These are phyloP conservation scores for Cheilosia scutellata DNA, from an alignment of 2,888 invertebrate species.

Conservation along the genomic window DNA sequence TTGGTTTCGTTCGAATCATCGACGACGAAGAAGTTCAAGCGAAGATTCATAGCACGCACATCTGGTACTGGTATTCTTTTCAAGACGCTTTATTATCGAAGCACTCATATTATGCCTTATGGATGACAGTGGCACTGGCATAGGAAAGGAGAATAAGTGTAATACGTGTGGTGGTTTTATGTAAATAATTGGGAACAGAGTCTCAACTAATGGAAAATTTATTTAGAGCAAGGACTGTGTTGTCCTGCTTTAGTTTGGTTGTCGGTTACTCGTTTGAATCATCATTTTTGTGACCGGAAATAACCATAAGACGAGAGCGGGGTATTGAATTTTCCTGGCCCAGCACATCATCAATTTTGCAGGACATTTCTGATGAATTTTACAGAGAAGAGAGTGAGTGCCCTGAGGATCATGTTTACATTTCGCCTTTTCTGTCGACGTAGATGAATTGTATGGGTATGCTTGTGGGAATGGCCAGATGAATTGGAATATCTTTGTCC, in stretches of 20 bases:
- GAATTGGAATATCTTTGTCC: slow-evolving; percentile 44
- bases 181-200: slow-evolving; percentile 69
- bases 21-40: not conserved
- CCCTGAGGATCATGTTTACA: slow-evolving; percentile 19
- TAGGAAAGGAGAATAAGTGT: not conserved
- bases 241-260: slow-evolving; percentile 17
- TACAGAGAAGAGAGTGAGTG: not conserved
- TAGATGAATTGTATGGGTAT: slow-evolving; percentile 14
- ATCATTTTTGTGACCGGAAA: slow-evolving; percentile 53
- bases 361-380: slow-evolving; percentile 47
- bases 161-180: slow-evolving; percentile 39
- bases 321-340: not conserved
- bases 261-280: slow-evolving; percentile 30
- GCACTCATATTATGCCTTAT: slow-evolving; percentile 6
- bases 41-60: slow-evolving; percentile 50
- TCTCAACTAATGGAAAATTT: slow-evolving; percentile 60
- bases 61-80: slow-evolving; percentile 57
- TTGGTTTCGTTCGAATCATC: slow-evolving; percentile 58
- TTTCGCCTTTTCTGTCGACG: slow-evolving; percentile 10
- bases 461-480: slow-evolving; percentile 50
- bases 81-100: slow-evolving; percentile 12
- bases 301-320: slow-evolving; percentile 10
- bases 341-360: slow-evolving; percentile 58
- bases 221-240: slow-evolving; percentile 60
- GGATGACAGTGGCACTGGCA: not conserved